These are phyloP conservation scores for Tetramorium parvispinum DNA, from an alignment of 1,140 invertebrate genomes.

Conservation along the genomic window DNA sequence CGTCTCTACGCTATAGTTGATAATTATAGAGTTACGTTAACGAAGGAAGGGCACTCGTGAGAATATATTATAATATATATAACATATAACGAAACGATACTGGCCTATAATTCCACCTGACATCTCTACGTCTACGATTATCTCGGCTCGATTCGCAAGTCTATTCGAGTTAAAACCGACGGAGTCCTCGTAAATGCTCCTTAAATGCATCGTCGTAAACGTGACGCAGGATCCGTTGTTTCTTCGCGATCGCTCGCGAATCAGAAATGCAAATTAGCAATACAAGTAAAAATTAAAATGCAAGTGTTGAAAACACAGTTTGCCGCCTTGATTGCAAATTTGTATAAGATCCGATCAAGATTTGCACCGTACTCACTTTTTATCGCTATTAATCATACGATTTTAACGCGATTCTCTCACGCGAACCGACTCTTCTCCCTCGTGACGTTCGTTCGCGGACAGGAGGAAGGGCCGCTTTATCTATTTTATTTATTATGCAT, in stretches of 20 bases:
- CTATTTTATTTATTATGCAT: constrained; percentile 7
- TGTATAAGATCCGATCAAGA: not conserved
- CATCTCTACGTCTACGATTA: constrained; percentile 65
- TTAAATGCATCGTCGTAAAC: not conserved
- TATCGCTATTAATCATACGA: not conserved
- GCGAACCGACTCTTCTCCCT: constrained; percentile 22
- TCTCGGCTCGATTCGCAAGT: constrained; percentile 31
- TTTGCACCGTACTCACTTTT: not conserved
- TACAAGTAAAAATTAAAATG: not conserved
- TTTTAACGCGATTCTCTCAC: not conserved
- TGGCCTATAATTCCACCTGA: constrained; percentile 28
- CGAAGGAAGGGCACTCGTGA: constrained; percentile 74
- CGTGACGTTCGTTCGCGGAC: constrained; percentile 28
- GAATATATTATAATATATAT: constrained; percentile 64
- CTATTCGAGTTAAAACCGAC: not conserved
- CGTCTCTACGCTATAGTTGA: constrained; percentile 74
- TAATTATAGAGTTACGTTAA: constrained; percentile 73
- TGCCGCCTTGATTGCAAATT: not conserved
- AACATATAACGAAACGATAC: constrained; percentile 66
- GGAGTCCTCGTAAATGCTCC: not conserved
- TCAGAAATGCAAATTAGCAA: not conserved
- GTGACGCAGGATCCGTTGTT: not conserved
- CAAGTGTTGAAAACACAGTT: not conserved
- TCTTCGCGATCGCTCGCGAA: not conserved
- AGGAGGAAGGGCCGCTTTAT: not conserved